phyloP scores from a whole-genome alignment of 1,140 invertebrate genomes.

The Sipha flava region DNA sequence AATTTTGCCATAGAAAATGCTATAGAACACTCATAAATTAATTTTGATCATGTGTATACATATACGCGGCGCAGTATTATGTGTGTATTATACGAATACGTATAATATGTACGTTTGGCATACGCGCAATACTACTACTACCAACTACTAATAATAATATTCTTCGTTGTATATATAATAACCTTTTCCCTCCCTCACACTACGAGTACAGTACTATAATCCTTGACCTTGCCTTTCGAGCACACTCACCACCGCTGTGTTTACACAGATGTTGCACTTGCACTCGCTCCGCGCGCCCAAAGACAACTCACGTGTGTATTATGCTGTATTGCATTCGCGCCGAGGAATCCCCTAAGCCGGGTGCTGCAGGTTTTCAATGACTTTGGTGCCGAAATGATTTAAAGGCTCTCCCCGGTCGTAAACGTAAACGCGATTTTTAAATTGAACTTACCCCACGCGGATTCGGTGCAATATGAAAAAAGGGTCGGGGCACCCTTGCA shows the following conservation, averaged over 20 bases:
- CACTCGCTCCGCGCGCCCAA: neutral
- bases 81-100: too few species aligned
- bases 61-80: neutral
- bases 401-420: neutral
- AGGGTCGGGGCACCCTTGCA: neutral
- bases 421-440: slow-evolving; percentile 21
- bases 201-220: neutral
- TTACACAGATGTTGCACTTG: slow-evolving; percentile 30
- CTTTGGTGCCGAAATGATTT: slow-evolving; percentile 1
- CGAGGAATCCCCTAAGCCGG: neutral
- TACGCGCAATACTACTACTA: too few species aligned
- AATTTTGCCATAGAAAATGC: slow-evolving; percentile 24
- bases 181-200: neutral
- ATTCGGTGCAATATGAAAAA: neutral
- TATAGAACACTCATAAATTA: slow-evolving; percentile 13
- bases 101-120: neutral
- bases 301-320: too few species aligned
- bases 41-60: slow-evolving; percentile 1
- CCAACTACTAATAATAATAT: neutral
- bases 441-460: neutral
- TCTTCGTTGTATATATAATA: neutral
- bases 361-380: neutral
- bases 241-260: neutral
- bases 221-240: slow-evolving; percentile 15
- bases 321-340: too few species aligned